Conservation (phyloP, 2,888 invertebrate species). For the Limnephilus lunatus region DNA sequence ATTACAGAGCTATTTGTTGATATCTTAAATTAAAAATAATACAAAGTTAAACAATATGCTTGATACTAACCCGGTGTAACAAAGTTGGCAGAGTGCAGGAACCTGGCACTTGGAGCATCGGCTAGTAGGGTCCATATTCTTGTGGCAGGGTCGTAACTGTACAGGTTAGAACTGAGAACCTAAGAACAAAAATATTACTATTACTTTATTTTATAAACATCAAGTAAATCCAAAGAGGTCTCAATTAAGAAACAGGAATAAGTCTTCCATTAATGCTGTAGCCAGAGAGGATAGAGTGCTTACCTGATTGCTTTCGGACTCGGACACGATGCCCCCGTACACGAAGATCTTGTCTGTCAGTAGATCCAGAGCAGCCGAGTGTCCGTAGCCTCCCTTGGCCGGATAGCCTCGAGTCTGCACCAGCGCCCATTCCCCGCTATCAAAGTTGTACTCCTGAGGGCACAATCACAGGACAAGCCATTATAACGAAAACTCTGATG, state of each 20-base stretch:
- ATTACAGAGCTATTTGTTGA: too few species aligned
- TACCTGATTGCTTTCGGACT: conserved; percentile 86
- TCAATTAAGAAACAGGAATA: background rate
- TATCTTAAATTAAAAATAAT: too few species aligned
- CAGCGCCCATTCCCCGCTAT: conserved; percentile 86
- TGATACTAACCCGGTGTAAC: conserved; percentile 80
- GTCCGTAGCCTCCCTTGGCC: conserved; percentile 95
- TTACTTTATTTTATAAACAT: background rate
- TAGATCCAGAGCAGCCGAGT: conserved; percentile 90
- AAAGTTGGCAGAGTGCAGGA: conserved; percentile 93
- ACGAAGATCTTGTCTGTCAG: conserved; percentile 89
- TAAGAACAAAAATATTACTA: background rate
- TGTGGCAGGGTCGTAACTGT: conserved; percentile 89
- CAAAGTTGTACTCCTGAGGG: conserved; percentile 84
- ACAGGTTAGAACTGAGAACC: conserved; percentile 85
- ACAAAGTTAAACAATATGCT: background rate
- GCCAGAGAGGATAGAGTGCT: too few species aligned
- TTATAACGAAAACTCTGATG: background rate
- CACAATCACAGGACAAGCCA: background rate
- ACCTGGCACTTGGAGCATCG: conserved; percentile 88
- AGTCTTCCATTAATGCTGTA: background rate
- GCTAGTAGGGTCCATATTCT: conserved; percentile 88
- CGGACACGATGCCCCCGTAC: conserved; percentile 94
- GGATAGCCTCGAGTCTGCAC: conserved; percentile 88
- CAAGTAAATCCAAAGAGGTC: background rate